Evolutionary conservation across 1,140 invertebrate species (phyloP), one percentile per base, ranked within the genome.

Genomic region (Helicoverpa zea): DNA sequence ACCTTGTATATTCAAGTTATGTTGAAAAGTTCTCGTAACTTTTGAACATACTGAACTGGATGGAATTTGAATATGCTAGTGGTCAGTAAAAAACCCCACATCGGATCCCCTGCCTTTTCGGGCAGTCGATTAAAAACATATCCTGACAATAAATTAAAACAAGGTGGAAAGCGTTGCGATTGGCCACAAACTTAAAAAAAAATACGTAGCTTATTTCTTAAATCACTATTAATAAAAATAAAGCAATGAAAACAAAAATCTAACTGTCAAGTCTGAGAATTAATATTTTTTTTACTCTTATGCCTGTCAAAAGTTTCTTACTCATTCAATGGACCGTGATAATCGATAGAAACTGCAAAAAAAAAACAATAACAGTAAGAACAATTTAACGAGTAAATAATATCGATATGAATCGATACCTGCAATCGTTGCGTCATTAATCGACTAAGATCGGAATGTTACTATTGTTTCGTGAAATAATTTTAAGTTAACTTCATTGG

Each of bases 341-440:
- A 78, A 79, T 70, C 76, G 76, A 68, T 79, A 59, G 43, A 52
- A 59, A 64, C 43, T n/a, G 11, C 18, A 52, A 49, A 51, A 47
- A n/a, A 52, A 18, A 52, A 63, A 12, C 14, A 51, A 47, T 47
- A 76, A 66, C n/a, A 68, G 43, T 56, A 72, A 56, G 43, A 58
- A 56, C 56, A 79, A 63, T 70, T 70, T 66, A 68, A 76, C 80
- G 70, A 18, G 73, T 76, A 70, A 56, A 56, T 56, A 79, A 47
- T 75, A 81, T 81, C 72, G 79, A 81, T 81, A 68, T 16, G 14
- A 75, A 75, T 76, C 72, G 79, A 81, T 70, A 68, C 59, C 56
- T 73, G 66, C 79, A 54, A 58, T 30, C 12, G 63, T 81, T 81
- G 63, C 80, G 80, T 81, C 80, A 70, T 18, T 81, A 81, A 81